Percentiles rank a stretch among this genome's conserved stretches.
These are phyloP conservation scores for Pterocles orientalis DNA, from an alignment of 2,113 vertebrate genomes.

Conservation along the genomic window DNA sequence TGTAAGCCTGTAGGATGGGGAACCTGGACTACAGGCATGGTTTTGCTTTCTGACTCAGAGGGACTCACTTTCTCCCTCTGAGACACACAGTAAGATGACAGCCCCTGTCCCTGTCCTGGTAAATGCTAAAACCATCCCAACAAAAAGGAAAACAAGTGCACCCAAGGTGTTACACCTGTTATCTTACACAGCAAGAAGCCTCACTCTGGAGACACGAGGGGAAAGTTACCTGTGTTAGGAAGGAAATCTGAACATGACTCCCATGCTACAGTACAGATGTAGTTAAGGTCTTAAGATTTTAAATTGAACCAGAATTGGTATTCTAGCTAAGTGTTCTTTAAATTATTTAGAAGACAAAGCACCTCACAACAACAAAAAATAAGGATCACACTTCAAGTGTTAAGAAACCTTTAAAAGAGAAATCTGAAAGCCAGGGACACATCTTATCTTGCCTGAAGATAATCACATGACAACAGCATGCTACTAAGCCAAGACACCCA, in stretches of 20 bases:
- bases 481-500: slow-evolving; percentile 7
- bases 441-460: slow-evolving; percentile 10
- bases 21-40: background rate
- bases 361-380: background rate
- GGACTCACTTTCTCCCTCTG: background rate
- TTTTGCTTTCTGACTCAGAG: background rate
- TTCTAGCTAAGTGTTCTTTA: background rate
- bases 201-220: background rate
- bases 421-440: background rate
- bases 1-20: background rate
- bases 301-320: background rate
- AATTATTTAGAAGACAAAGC: background rate
- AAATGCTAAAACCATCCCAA: background rate
- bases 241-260: background rate
- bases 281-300: background rate
- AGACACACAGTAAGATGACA: background rate
- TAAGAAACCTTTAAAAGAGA: background rate
- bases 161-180: background rate
- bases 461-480: slow-evolving; percentile 14
- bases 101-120: background rate
- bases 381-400: background rate
- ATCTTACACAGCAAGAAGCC: background rate
- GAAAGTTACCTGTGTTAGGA: background rate
- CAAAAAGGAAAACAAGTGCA: background rate
- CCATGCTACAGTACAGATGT: background rate